A percentile compares a stretch with the other conserved stretches of the same genome.
Evolutionary conservation across 2,797 vertebrate genomes (phyloP).

Genomic region (Orestias chungarensis): DNA sequence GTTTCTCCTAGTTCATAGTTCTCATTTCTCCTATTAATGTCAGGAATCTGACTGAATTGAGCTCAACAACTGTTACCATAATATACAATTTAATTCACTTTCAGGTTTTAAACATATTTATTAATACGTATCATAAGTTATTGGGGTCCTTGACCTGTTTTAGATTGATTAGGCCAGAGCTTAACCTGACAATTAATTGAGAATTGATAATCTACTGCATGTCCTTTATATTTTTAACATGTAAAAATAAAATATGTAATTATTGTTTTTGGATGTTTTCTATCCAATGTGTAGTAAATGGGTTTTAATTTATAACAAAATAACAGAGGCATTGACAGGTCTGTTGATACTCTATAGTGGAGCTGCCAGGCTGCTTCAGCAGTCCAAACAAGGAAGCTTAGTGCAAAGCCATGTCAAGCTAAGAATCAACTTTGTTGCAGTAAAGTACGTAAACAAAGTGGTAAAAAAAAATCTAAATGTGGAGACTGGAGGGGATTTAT

Average conservation of each 20-base stretch:
- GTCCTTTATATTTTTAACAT: conserved; percentile 8
- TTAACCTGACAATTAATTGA: neutral
- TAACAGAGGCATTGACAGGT: conserved; percentile 25
- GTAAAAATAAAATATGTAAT: conserved; percentile 1
- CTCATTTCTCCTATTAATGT: neutral
- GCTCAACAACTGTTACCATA: neutral
- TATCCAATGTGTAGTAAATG: conserved; percentile 5
- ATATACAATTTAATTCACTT: neutral
- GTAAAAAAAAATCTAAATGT: conserved; percentile 64
- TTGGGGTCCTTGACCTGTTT: neutral
- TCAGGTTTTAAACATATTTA: neutral
- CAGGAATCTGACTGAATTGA: neutral
- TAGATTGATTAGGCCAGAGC: neutral
- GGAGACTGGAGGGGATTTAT: conserved; percentile 63
- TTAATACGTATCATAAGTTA: neutral
- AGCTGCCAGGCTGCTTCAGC: conserved; percentile 40
- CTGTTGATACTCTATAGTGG: conserved; percentile 29
- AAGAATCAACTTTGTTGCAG: conserved; percentile 34
- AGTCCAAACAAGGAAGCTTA: conserved; percentile 49
- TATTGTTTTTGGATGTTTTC: conserved; percentile 16
- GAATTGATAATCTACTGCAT: neutral
- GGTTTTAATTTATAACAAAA: conserved; percentile 24
- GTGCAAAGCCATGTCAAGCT: conserved; percentile 31
- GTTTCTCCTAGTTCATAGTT: no score
- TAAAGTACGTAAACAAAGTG: conserved; percentile 64